phyloP scores from a whole-genome alignment of 2,888 invertebrate genomes.

The Ceramica pisi region DNA sequence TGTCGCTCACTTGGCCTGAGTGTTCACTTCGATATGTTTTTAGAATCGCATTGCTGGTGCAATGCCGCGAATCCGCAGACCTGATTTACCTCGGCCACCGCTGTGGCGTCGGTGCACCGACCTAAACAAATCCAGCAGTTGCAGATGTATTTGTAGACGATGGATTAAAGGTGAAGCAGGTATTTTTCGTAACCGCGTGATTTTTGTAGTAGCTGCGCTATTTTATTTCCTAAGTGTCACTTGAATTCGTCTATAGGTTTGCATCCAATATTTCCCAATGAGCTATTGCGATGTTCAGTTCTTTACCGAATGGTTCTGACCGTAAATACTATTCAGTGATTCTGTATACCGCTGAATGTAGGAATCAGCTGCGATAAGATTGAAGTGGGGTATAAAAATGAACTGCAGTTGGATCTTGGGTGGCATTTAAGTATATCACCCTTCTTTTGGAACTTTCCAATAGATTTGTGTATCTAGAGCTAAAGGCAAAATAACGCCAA shows the following conservation, averaged over 20 bases:
- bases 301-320: background rate
- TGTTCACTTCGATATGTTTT: too few species aligned
- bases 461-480: background rate
- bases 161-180: constrained; percentile 16
- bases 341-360: background rate
- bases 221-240: background rate
- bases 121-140: background rate
- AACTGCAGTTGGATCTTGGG: background rate
- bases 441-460: background rate
- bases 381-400: too few species aligned
- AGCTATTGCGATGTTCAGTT: background rate
- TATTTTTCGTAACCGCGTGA: background rate
- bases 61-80: background rate
- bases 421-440: too few species aligned
- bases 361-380: background rate
- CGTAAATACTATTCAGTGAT: background rate
- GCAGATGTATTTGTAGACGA: background rate
- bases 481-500: background rate
- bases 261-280: background rate
- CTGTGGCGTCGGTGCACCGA: background rate
- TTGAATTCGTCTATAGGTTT: background rate
- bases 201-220: background rate
- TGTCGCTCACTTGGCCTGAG: too few species aligned
- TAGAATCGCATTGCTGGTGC: too few species aligned
- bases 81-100: constrained; percentile 1